Base-by-base conservation (phyloP, 2,888 invertebrate species). In the Galeruca laticollis region DNA sequence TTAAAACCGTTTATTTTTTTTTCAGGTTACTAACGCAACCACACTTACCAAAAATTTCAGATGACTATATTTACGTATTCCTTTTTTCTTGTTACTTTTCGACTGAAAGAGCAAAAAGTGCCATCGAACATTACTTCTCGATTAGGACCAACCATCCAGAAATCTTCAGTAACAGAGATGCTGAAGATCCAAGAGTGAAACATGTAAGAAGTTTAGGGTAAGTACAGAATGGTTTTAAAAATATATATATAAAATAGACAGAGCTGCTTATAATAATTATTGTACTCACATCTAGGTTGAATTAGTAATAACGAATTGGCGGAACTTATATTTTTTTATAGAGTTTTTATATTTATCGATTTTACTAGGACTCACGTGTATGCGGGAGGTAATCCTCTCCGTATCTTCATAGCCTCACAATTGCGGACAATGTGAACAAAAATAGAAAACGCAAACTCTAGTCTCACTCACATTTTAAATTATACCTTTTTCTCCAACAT, bases 1-100 rank as follows among this genome's bases (percentile, higher is more conserved):
- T n/a, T n/a, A n/a, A n/a, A n/a, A n/a, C n/a, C n/a, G n/a, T n/a
- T n/a, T n/a, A n/a, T n/a, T 15, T 67, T 33, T 69, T 56, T 87
- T 87, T 37, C 86, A 90, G 91, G 91, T 87, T 90, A 84, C 86
- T 87, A 52, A 85, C 87, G 31, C 90, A 90, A 81, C 87, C 89
- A 0, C 89, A 90, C 77, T 83, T 90, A 71, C 90, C 90, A 0
- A 85, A 88, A 77, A 88, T 90, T 74, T 87, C 89, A 1, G 90
- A 91, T 78, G 91, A 91, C 76, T 90, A 88, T 84, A 85, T 91
- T 70, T 85, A 89, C 76, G 84, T 91, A 74, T 92, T 92, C 83
- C 86, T 91, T 8, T 91, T 91, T 84, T 90, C 91, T 68, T 87
- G 86, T 72, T 86, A 85, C 75, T 88, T 86, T 77, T 84, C 86